phyloP scores from a whole-genome alignment of 1,140 invertebrate species.

The Hormaphis cornu region DNA sequence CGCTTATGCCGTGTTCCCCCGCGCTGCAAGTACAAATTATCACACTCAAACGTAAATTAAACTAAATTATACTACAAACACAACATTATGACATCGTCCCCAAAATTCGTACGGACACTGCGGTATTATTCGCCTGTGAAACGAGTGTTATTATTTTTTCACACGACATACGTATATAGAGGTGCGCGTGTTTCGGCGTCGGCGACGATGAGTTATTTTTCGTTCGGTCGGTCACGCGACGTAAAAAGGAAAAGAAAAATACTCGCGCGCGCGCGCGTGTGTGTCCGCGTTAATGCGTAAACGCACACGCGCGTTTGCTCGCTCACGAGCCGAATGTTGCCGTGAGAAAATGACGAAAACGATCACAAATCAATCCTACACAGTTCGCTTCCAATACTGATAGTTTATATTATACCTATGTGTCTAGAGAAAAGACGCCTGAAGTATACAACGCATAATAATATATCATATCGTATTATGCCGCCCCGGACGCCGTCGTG shows the following conservation, averaged over 20 bases:
- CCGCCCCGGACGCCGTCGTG: too few species aligned
- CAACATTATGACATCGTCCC: too few species aligned
- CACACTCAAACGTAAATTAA: too few species aligned
- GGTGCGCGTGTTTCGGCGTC: not conserved
- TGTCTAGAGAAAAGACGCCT: too few species aligned
- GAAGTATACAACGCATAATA: too few species aligned
- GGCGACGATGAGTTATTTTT: not conserved
- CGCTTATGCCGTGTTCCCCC: too few species aligned
- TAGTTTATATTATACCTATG: not conserved
- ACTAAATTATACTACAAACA: too few species aligned
- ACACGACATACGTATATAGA: not conserved
- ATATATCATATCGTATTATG: too few species aligned
- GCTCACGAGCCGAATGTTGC: not conserved
- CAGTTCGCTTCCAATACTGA: not conserved
- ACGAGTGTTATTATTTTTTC: not conserved
- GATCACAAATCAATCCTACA: conserved; percentile 31
- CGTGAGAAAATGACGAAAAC: conserved; percentile 30
- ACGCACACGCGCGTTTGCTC: not conserved
- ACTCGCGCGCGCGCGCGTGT: not conserved
- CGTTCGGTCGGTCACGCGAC: conserved; percentile 11
- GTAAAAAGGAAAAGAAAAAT: not conserved
- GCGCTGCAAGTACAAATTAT: too few species aligned
- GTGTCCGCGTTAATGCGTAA: not conserved
- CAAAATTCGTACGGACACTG: too few species aligned
- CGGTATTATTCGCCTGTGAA: too few species aligned